Base-by-base conservation (phyloP, 2,113 vertebrate species). In the Triplophysa tibetana region DNA sequence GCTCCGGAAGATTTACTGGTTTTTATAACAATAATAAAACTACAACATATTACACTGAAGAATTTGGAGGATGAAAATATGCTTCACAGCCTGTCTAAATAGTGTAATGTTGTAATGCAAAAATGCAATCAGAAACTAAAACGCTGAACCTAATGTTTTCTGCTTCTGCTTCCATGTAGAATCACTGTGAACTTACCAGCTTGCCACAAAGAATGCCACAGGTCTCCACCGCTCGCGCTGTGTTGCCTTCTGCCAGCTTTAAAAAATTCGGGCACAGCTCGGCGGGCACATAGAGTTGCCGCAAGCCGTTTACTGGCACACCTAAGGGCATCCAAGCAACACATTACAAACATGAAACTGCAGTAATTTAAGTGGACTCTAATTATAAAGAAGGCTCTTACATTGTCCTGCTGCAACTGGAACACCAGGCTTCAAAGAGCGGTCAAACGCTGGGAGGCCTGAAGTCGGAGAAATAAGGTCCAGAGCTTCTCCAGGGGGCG, bases 191-290 rank as follows among this genome's bases (percentile, higher is more conserved):
- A 63, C 90, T 89, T 89, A 98, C 98, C 96, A 98, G 92, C 89
- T 95, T 97, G 58, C 98, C 98, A 54, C 97, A 99, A 66, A 99
- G 94, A 88, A 99, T 97, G 64, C 98, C 98, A 9, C 98, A 99
- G 0, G 97, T 99, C 87, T 99, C 98, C 75, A 99, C 95, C 0
- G 94, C 94, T 74, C 93, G 91, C 62, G 86, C 88, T 0, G 98
- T 99, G 90, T 98, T 99, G 88, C 93, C 93, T 19, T 96, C 96
- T 0, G 97, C 96, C 83, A 98, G 70, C 84, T 93, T 93, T 78
- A 99, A 93, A 81, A 99, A 99, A 17, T 94, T 95, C 1, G 88
- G 91, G 85, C 96, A 97, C 60, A 99, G 92, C 84, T 94, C 95
- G 2, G 90, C 90, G 0, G 98, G 96, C 5, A 99, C 92, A 0